Conservation (phyloP, 2,113 vertebrate species). For the Bettongia penicillata region DNA sequence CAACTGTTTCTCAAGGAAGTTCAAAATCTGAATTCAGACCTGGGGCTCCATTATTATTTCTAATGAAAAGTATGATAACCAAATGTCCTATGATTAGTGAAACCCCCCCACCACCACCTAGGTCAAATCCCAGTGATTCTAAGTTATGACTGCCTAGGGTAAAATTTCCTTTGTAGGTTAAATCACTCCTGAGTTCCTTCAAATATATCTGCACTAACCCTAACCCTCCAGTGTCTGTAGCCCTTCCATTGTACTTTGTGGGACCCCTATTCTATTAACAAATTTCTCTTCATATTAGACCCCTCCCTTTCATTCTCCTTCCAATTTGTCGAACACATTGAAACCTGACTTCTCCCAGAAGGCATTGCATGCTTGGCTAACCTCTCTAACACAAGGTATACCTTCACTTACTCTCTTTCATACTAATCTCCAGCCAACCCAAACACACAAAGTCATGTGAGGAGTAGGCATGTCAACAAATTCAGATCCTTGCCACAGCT, state of each 20-base stretch:
- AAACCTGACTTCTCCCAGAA: not conserved
- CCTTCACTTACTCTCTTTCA: not conserved
- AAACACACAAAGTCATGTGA: not conserved
- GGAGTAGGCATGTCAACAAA: not conserved
- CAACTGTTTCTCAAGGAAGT: not conserved
- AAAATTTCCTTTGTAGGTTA: not conserved
- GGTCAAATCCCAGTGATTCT: not conserved
- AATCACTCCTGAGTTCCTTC: not conserved
- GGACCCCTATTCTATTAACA: not conserved
- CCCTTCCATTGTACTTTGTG: not conserved
- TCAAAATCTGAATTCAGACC: not conserved
- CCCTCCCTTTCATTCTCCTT: not conserved
- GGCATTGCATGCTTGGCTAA: not conserved
- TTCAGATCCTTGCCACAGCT: not conserved
- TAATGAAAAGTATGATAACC: not conserved
- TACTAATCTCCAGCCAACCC: not conserved
- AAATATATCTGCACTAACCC: not conserved
- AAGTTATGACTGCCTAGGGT: not conserved
- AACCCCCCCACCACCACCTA: not conserved
- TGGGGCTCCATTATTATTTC: not conserved
- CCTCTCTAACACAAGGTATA: not conserved
- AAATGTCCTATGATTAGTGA: not conserved
- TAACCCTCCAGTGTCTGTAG: not conserved
- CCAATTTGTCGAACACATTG: not conserved
- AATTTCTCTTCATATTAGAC: not conserved